These are phyloP conservation scores for Oreochromis mossambicus DNA, from an alignment of 2,797 vertebrate genomes.

Conservation along the genomic window DNA sequence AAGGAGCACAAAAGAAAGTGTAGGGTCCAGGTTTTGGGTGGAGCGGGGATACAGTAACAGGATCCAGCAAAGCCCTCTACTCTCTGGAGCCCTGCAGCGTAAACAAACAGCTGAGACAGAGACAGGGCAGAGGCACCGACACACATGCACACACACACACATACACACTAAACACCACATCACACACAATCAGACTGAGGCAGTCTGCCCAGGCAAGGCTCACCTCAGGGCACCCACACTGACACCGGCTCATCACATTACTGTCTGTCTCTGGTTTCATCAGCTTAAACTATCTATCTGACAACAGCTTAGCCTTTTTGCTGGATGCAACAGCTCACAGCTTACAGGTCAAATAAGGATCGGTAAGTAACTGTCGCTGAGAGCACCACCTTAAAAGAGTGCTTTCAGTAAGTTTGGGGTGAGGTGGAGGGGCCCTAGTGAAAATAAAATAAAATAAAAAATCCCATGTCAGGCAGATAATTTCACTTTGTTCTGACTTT, in stretches of 20 bases:
- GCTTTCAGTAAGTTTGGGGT: not conserved
- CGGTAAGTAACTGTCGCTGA: not conserved
- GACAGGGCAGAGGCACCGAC: conserved; percentile 32
- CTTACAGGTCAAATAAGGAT: conserved; percentile 34
- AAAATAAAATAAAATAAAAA: not conserved
- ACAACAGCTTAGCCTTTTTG: conserved; percentile 52
- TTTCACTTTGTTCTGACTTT: not conserved
- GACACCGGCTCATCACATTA: conserved; percentile 72
- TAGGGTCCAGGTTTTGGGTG: conserved; percentile 59
- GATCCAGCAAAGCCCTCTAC: conserved; percentile 62
- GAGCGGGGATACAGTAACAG: conserved; percentile 69
- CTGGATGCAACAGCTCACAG: conserved; percentile 22
- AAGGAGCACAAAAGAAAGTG: conserved; percentile 53
- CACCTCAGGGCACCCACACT: conserved; percentile 62
- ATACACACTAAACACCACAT: not conserved
- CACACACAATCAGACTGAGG: conserved; percentile 51
- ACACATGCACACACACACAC: conserved; percentile 13
- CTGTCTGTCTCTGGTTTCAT: conserved; percentile 64
- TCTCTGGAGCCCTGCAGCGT: conserved; percentile 66
- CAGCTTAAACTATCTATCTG: conserved; percentile 58
- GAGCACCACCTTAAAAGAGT: not conserved
- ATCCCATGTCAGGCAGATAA: not conserved
- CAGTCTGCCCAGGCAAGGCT: conserved; percentile 54
- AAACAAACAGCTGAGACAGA: conserved; percentile 72
- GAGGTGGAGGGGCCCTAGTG: not conserved